Evolutionary conservation across 2,888 invertebrate species (phyloP).

Genomic region (Heteropelma amictum): DNA sequence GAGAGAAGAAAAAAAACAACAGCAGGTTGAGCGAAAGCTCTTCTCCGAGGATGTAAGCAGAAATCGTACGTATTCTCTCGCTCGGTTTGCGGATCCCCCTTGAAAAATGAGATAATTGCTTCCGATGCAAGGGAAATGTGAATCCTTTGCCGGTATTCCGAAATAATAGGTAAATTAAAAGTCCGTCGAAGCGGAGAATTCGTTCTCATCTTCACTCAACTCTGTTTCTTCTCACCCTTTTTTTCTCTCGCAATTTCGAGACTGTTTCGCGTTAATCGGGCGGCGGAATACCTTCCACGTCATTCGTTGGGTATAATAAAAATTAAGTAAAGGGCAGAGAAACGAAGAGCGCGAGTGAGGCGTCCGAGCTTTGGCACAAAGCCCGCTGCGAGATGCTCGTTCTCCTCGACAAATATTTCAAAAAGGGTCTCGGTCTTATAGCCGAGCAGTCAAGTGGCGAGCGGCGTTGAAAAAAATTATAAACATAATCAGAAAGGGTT

Average conservation of each 20-base stretch:
- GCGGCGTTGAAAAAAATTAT: constrained; percentile 72
- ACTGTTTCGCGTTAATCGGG: constrained; percentile 72
- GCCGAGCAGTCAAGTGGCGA: constrained; percentile 44
- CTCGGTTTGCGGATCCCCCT: neutral
- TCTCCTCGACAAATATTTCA: constrained; percentile 62
- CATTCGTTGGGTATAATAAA: constrained; percentile 73
- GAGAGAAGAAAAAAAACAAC: too few relatives aligned
- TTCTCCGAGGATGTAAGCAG: neutral
- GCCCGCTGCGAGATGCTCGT: constrained; percentile 64
- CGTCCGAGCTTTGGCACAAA: constrained; percentile 48
- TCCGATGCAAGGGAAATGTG: neutral
- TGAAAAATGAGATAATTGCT: neutral
- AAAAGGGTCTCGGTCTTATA: constrained; percentile 65
- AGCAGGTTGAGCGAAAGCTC: constrained; percentile 20
- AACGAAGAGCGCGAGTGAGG: constrained; percentile 54
- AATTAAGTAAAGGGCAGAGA: constrained; percentile 66
- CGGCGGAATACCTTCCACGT: constrained; percentile 69
- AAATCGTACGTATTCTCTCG: neutral
- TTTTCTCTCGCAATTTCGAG: constrained; percentile 48
- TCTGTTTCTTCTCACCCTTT: neutral
- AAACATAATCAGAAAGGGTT: constrained; percentile 73
- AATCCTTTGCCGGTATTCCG: neutral
- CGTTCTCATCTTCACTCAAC: neutral
- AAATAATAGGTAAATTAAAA: neutral
- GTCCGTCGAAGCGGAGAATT: neutral